These are phyloP conservation scores for Xestia xanthographa DNA, from an alignment of 2,888 invertebrate species.

Conservation along the genomic window DNA sequence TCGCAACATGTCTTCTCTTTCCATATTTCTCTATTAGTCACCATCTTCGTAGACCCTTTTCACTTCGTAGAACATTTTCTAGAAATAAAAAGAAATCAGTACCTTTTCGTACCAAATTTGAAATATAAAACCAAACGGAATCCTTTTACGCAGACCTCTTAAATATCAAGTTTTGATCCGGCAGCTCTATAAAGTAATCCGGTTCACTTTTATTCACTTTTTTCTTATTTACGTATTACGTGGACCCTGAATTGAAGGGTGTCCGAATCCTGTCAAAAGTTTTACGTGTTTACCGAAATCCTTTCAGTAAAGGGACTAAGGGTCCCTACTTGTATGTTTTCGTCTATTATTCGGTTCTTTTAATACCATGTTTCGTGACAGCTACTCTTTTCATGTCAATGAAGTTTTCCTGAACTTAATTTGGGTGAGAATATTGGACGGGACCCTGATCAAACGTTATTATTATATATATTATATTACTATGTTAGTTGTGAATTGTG, in stretches of 20 bases:
- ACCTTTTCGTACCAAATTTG: not conserved
- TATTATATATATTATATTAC: too few species aligned
- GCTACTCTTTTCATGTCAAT: constrained; percentile 12
- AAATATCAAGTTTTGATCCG: constrained; percentile 17
- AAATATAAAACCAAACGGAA: constrained; percentile 25
- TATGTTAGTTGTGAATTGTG: constrained; percentile 20
- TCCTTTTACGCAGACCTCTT: not conserved
- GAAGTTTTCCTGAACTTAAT: constrained; percentile 24
- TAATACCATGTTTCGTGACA: constrained; percentile 23
- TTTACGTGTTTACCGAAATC: constrained; percentile 41
- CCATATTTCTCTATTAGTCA: not conserved
- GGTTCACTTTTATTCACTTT: constrained; percentile 17
- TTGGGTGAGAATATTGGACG: constrained; percentile 17
- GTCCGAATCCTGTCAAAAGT: constrained; percentile 42
- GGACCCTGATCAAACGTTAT: not conserved
- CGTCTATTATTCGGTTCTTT: constrained; percentile 27
- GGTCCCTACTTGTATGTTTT: constrained; percentile 19
- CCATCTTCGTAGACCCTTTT: not conserved
- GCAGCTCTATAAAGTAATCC: constrained; percentile 44
- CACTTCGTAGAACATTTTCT: too few species aligned
- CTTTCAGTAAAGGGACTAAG: constrained; percentile 36
- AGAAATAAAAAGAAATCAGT: not conserved
- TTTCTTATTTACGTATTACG: constrained; percentile 30
- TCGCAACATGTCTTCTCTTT: not conserved
- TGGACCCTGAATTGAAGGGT: constrained; percentile 30